These are phyloP conservation scores for Capromys pilorides DNA, from an alignment of 2,797 vertebrate species.

Conservation along the genomic window DNA sequence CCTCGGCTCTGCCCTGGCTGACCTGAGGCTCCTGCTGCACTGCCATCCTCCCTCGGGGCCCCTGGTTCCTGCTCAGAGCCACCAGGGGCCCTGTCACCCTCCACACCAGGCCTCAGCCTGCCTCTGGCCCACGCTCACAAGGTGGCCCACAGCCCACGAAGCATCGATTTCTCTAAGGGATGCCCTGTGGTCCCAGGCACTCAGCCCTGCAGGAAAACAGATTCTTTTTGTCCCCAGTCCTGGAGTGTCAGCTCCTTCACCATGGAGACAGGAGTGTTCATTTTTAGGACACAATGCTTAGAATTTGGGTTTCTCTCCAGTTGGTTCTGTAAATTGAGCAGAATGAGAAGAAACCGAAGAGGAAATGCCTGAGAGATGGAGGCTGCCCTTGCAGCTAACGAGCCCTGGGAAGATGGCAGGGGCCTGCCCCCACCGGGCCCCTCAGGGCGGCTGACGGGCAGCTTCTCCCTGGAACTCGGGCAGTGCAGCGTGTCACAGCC, in stretches of 20 bases:
- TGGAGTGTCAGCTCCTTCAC: neutral
- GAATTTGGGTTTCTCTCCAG: constrained; percentile 19
- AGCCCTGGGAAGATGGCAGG: neutral
- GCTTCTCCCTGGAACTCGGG: fast-evolving
- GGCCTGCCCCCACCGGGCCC: fast-evolving
- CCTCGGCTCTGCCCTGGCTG: fast-evolving
- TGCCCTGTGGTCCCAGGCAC: neutral
- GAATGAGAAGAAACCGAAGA: neutral
- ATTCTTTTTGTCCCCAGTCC: neutral
- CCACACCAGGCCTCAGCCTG: neutral
- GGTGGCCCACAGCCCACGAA: neutral
- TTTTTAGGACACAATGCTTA: constrained; percentile 3
- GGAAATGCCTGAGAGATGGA: neutral
- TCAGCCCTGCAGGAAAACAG: neutral
- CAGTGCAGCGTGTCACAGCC: neutral
- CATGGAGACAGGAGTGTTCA: neutral
- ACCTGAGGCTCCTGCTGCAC: neutral
- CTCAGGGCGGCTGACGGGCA: neutral
- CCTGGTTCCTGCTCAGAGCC: neutral
- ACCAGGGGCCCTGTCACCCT: neutral
- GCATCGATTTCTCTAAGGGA: neutral
- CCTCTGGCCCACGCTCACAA: neutral
- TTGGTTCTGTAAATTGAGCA: constrained; percentile 28
- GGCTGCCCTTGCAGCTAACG: neutral
- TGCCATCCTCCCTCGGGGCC: neutral